Percentiles rank a stretch among this genome's conserved stretches.
Conservation (phyloP, 1,140 invertebrate species). For the Megathymus violae region DNA sequence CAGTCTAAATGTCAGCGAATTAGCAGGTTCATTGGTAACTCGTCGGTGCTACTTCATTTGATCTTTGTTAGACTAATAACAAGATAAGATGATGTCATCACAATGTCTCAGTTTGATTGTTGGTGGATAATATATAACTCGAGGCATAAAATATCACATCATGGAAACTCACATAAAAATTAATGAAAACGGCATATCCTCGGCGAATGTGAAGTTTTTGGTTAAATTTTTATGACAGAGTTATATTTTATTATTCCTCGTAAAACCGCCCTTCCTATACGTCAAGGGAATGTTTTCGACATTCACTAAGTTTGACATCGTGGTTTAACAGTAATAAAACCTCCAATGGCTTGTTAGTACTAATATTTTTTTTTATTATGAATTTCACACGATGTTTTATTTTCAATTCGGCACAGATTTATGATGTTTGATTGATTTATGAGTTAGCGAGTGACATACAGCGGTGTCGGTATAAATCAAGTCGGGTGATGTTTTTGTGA, state of each 20-base stretch:
- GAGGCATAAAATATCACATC: slow-evolving; percentile 24
- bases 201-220: slow-evolving; percentile 34
- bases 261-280: slow-evolving; percentile 56
- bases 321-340: slow-evolving; percentile 24
- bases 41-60: too few species aligned
- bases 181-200: slow-evolving; percentile 33
- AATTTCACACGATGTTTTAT: slow-evolving; percentile 19
- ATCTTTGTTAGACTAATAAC: too few species aligned
- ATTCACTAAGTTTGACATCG: slow-evolving; percentile 29
- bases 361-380: slow-evolving; percentile 35
- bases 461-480: slow-evolving; percentile 27
- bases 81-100: background rate
- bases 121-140: background rate
- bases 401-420: slow-evolving; percentile 30
- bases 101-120: background rate
- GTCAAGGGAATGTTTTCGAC: slow-evolving; percentile 52
- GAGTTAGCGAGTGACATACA: slow-evolving; percentile 15
- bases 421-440: slow-evolving; percentile 34
- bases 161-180: slow-evolving; percentile 27
- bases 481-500: slow-evolving; percentile 6
- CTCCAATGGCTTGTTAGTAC: slow-evolving; percentile 15
- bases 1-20: too few species aligned
- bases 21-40: too few species aligned
- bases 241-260: slow-evolving; percentile 58
- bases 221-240: slow-evolving; percentile 55